A percentile compares a stretch with the other conserved stretches of the same genome.
These are phyloP conservation scores for Gymnoscopelus braueri DNA, from an alignment of 2,797 vertebrate genomes.

Conservation along the genomic window DNA sequence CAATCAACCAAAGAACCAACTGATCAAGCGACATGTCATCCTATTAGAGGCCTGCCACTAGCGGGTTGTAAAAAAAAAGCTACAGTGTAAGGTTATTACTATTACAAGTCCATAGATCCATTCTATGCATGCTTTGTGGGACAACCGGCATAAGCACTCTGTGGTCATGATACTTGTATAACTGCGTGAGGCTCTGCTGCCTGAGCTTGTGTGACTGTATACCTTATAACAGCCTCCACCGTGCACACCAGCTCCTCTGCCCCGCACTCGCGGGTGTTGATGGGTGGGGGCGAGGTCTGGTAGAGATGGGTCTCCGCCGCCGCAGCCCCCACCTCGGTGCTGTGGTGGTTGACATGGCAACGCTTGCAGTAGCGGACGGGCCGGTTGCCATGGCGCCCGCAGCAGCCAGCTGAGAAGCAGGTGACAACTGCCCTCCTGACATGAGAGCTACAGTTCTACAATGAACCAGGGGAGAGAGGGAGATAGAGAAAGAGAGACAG, in stretches of 20 bases:
- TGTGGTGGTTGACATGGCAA: conserved; percentile 99
- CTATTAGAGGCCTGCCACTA: too few species aligned
- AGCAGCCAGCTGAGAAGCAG: conserved; percentile 98
- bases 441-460: conserved; percentile 97
- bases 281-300: conserved; percentile 97
- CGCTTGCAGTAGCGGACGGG: conserved; percentile 98
- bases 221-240: conserved; percentile 98
- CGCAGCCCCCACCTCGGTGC: conserved; percentile 91
- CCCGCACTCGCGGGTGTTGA: conserved; percentile 97
- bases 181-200: background rate
- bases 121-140: conserved; percentile 2
- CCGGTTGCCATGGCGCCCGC: conserved; percentile 95
- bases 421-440: conserved; percentile 97
- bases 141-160: background rate
- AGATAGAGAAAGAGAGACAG: background rate
- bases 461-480: background rate
- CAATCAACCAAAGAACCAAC: too few species aligned
- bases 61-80: too few species aligned
- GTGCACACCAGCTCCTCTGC: conserved; percentile 98
- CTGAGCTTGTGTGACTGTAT: conserved; percentile 5
- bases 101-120: background rate
- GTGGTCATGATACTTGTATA: conserved; percentile 13
- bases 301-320: conserved; percentile 97
- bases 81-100: background rate
- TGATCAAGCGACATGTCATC: too few species aligned